Conservation (phyloP, 2,113 vertebrate genomes). For the Machaerirhynchus nigripectus region DNA sequence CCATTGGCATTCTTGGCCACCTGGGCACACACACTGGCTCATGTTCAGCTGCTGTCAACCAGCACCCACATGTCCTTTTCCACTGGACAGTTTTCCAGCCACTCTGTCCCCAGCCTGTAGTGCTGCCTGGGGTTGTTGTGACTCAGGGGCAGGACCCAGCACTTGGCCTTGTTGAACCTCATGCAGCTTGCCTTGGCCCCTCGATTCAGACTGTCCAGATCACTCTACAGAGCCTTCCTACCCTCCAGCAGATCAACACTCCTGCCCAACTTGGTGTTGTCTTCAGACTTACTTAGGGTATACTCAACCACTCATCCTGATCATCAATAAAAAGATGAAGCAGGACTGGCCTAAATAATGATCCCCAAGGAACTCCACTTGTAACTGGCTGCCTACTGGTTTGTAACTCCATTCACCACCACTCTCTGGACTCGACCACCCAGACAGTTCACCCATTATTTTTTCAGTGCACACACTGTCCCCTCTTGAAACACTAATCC, state of each 20-base stretch:
- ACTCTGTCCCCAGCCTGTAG: background rate
- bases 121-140: background rate
- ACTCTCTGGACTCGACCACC: background rate
- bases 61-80: background rate
- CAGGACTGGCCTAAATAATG: background rate
- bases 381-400: rapidly evolving
- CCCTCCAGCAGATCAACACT: background rate
- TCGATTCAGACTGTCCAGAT: background rate
- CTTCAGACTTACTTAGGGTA: background rate
- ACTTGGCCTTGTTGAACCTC: background rate
- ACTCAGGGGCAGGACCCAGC: rapidly evolving
- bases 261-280: background rate
- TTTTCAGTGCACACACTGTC: background rate
- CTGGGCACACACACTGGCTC: background rate
- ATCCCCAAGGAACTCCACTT: background rate
- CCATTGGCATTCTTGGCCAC: background rate
- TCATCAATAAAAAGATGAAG: background rate
- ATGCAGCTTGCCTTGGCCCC: background rate
- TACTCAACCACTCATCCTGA: rapidly evolving
- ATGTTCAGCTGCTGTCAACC: background rate
- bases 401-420: background rate
- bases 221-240: background rate
- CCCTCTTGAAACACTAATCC: background rate
- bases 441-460: background rate
- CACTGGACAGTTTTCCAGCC: background rate